Conservation (phyloP, 2,797 vertebrate genomes). For the Syngnathus acus region DNA sequence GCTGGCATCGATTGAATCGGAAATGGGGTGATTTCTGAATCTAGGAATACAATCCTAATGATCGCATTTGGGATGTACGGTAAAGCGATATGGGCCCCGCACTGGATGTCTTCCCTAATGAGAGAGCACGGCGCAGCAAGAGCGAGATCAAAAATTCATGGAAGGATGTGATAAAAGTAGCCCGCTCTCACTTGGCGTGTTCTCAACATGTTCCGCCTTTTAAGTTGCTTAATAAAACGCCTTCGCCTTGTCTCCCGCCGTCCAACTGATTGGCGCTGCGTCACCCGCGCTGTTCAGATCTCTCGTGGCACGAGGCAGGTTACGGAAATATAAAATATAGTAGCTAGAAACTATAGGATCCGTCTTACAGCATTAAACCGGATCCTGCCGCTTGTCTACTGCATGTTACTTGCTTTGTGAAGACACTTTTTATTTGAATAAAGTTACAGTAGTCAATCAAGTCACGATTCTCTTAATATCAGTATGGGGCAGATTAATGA, state of each 20-base stretch:
- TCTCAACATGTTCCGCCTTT: slow-evolving; percentile 27
- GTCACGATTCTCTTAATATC: neutral
- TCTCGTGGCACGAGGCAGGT: neutral
- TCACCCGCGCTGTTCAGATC: slow-evolving; percentile 4
- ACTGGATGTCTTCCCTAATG: slow-evolving; percentile 52
- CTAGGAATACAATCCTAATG: slow-evolving; percentile 53
- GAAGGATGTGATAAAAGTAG: slow-evolving; percentile 30
- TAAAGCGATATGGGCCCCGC: slow-evolving; percentile 38
- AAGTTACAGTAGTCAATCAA: neutral
- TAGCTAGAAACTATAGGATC: neutral
- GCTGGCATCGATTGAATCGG: slow-evolving; percentile 28
- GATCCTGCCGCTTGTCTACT: neutral
- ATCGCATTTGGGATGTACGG: slow-evolving; percentile 45
- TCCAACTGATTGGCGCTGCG: slow-evolving; percentile 1
- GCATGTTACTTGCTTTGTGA: neutral
- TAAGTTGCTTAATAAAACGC: slow-evolving; percentile 25
- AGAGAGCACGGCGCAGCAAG: slow-evolving; percentile 26
- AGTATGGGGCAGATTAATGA: neutral
- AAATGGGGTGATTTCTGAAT: slow-evolving; percentile 29
- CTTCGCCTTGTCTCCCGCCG: neutral
- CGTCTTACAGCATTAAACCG: neutral
- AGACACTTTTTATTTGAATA: neutral
- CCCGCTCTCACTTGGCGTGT: slow-evolving; percentile 26
- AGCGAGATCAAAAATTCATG: slow-evolving; percentile 46
- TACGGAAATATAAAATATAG: neutral